A percentile compares a stretch with the other conserved stretches of the same genome.
Conservation (phyloP, 2,113 vertebrate genomes). For the Andinoacara biseriatus region DNA sequence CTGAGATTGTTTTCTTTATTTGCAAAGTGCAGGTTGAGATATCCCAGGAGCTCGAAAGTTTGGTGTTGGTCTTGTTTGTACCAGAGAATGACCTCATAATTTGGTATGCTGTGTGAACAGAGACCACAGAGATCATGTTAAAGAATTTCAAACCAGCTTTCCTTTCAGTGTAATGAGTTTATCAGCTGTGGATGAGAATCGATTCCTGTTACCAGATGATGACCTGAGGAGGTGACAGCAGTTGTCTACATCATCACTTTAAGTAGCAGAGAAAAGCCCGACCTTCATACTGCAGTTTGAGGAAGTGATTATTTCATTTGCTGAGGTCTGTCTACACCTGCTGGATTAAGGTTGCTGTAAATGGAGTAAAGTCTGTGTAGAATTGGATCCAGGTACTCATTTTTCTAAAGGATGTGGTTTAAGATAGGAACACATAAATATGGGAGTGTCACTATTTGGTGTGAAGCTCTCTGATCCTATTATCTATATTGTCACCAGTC, state of each 20-base stretch:
- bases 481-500: background rate
- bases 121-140: constrained; percentile 16
- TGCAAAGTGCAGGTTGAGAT: background rate
- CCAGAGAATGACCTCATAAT: no score
- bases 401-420: background rate
- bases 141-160: fast-evolving
- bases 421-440: no score
- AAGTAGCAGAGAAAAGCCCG: background rate
- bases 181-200: background rate
- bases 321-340: background rate
- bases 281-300: fast-evolving
- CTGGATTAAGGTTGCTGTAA: fast-evolving
- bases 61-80: no score
- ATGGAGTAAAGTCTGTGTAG: background rate
- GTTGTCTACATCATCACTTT: background rate
- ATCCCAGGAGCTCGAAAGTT: constrained; percentile 45
- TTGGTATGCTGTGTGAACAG: no score
- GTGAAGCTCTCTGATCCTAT: background rate
- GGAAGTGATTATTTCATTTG: background rate
- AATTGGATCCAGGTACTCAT: background rate
- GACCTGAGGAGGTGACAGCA: fast-evolving
- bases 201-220: background rate
- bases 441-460: background rate
- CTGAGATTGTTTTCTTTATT: constrained; percentile 9
- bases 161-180: background rate